Evolutionary conservation across 2,888 invertebrate genomes (phyloP).

Genomic region (Selenia dentaria): DNA sequence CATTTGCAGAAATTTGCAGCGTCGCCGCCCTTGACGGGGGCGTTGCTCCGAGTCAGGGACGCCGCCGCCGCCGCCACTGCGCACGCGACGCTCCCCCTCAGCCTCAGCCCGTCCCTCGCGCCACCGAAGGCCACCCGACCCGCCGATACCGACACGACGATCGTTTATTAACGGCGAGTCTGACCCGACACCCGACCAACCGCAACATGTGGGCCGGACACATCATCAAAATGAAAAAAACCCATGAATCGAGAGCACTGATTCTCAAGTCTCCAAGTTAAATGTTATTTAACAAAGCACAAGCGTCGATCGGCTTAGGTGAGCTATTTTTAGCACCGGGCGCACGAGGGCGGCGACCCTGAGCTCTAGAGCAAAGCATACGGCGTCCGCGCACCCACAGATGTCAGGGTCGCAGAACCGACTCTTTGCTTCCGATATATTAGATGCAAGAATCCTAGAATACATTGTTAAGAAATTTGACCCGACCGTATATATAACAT

Average conservation of each 20-base stretch:
- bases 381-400: conserved; percentile 49
- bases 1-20: conserved; percentile 84
- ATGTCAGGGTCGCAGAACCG: conserved; percentile 15
- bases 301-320: conserved; percentile 51
- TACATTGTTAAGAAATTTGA: background rate
- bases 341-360: conserved; percentile 74
- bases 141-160: conserved; percentile 22
- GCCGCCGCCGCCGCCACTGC: conserved; percentile 78
- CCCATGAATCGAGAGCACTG: conserved; percentile 22
- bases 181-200: conserved; percentile 31
- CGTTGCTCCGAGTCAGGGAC: conserved; percentile 84
- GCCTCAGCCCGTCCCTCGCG: conserved; percentile 42
- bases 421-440: conserved; percentile 24
- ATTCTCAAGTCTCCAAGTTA: conserved; percentile 39
- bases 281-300: conserved; percentile 46
- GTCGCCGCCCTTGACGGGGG: conserved; percentile 85
- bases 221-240: conserved; percentile 17
- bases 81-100: conserved; percentile 79
- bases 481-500: too few relatives aligned
- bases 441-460: conserved; percentile 4
- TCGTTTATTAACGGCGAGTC: conserved; percentile 39
- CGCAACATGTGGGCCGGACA: conserved; percentile 23
- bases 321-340: conserved; percentile 69
- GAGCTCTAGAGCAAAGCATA: conserved; percentile 53
- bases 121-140: conserved; percentile 37